Base-by-base conservation (phyloP, 1,140 invertebrate genomes). In the Lutraria rhynchaena region DNA sequence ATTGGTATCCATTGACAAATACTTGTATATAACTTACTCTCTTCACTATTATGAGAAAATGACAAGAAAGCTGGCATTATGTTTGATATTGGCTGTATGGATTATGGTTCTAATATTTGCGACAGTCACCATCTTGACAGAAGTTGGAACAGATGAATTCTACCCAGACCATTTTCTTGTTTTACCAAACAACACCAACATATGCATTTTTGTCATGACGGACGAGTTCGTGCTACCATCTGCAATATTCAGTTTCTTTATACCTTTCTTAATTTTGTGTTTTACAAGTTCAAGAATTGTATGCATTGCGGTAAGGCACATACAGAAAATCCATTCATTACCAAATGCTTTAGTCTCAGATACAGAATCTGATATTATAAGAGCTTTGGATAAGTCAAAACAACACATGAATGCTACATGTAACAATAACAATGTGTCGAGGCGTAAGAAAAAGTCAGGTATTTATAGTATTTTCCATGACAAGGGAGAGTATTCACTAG, bases 1-100 rank as follows among this genome's bases (percentile, higher is more conserved):
- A 9, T 63, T 87, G 27, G 69, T 87, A 24, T 85, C 86, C 1
- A 22, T 87, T n/a, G 86, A 87, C 60, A 87, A 87, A 53, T 87
- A 80, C 41, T 46, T 87, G 13, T 82, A 76, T 51, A 87, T 87
- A 24, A 83, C 86, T 24, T 81, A 84, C 27, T 84, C 86, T 3
- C 73, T 87, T 19, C 65, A 81, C 31, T 85, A 87, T 35, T 75
- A 83, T 37, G 53, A 63, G 5, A 82, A 81, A 60, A 75, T 83
- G 31, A 81, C 84, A 27, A 27, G 67, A 60, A 61, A 58, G 27
- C 31, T 81, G 19, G 73, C 78, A 9, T 3, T 75, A 13, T 24
- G 44, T 15, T 65, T 83, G 2, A 84, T 87, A 13, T 24, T 60
- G 15, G 60, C 29, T 35, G 75, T 83, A 24, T 87, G 86, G 86